A percentile compares a stretch with the other conserved stretches of the same genome.
These are phyloP conservation scores for Cerastoderma edule DNA, from an alignment of 2,888 invertebrate genomes.

Conservation along the genomic window DNA sequence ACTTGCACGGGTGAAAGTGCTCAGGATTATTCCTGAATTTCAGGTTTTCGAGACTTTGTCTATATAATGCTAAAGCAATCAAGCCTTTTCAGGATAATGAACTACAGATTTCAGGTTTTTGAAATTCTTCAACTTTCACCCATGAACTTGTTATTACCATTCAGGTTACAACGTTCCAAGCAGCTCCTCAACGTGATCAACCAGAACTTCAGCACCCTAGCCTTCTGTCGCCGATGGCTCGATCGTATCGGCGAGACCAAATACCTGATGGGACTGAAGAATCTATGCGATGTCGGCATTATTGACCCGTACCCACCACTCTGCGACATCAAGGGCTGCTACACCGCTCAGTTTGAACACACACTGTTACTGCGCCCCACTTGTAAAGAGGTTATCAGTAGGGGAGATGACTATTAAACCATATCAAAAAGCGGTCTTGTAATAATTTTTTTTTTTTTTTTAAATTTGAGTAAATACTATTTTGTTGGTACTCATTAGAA, in stretches of 20 bases:
- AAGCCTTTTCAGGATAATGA: too few relatives aligned
- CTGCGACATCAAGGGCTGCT: conserved; percentile 97
- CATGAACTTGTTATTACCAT: conserved; percentile 13
- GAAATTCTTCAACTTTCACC: too few relatives aligned
- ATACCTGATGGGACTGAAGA: conserved; percentile 99
- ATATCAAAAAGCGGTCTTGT: background rate
- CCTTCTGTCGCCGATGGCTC: conserved; percentile 99
- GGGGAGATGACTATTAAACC: conserved; percentile 95
- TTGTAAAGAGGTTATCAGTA: conserved; percentile 98
- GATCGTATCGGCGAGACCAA: conserved; percentile 98
- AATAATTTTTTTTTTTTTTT: background rate
- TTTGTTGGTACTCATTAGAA: too few relatives aligned
- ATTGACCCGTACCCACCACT: conserved; percentile 99
- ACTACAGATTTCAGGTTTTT: too few relatives aligned
- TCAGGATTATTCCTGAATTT: too few relatives aligned
- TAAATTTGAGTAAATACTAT: too few relatives aligned
- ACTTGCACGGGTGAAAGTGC: too few relatives aligned
- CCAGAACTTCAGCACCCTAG: conserved; percentile 98
- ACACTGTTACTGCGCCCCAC: conserved; percentile 98
- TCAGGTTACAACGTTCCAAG: conserved; percentile 94
- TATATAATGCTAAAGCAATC: too few relatives aligned
- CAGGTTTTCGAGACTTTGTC: too few relatives aligned
- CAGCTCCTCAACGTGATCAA: conserved; percentile 95
- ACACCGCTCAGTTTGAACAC: conserved; percentile 99
- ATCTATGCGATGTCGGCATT: conserved; percentile 98